Conservation (phyloP, 2,888 invertebrate genomes). For the Mactromeris polynyma region DNA sequence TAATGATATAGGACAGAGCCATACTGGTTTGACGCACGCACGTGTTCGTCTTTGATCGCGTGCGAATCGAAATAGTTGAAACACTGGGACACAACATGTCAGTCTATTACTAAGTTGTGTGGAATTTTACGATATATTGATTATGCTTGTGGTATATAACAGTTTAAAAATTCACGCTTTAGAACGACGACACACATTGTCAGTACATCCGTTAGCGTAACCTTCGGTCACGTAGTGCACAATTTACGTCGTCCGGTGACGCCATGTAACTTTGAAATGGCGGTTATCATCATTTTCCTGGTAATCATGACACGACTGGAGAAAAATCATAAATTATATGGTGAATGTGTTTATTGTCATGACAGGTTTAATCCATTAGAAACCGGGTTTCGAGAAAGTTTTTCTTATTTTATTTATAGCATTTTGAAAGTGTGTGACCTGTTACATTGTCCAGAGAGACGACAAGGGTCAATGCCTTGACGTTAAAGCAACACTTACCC, state of each 20-base stretch:
- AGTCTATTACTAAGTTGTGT: background rate
- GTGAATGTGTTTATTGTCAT: no score
- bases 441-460: no score
- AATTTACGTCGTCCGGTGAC: background rate
- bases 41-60: slow-evolving; percentile 1
- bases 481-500: no score
- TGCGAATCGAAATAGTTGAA: background rate
- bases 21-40: background rate
- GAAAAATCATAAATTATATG: no score
- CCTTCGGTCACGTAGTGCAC: background rate
- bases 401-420: no score
- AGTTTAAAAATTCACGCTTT: background rate
- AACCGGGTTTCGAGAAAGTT: no score
- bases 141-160: background rate
- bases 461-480: no score
- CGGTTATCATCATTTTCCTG: no score
- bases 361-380: no score
- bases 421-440: no score
- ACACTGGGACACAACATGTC: background rate
- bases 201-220: background rate
- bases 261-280: background rate
- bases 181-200: background rate
- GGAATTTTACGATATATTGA: background rate
- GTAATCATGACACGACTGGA: no score
- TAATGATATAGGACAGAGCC: background rate